Base-by-base conservation (phyloP, 2,888 invertebrate species). In the Acanthoscelides obtectus region DNA sequence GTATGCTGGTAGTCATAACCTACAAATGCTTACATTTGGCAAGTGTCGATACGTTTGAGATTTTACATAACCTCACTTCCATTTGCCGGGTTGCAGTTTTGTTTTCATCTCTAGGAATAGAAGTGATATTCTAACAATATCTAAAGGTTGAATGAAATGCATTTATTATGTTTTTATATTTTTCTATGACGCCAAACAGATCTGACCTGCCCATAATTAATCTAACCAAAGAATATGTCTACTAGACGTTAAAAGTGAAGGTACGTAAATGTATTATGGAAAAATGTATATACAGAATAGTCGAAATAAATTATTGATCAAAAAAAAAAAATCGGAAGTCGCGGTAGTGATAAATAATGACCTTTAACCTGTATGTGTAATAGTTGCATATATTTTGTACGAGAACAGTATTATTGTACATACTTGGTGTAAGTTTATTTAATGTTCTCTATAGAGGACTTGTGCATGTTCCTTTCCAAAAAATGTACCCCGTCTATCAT, bases 381-480 rank as follows among this genome's bases (percentile, higher is more conserved):
- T 76, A 74, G 72, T 72, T 73, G 73, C 73, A 75, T 77, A 78
- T 77, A 78, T 81, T 81, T 80, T 81, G 77, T 78, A 79, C 79
- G 79, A 80, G 78, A 81, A 77, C 81, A 81, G 82, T 81, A 82
- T 82, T 82, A 82, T 76, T 81, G 80, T 80, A 79, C 73, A 81
- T 80, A 73, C 68, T 76, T 72, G 76, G 76, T 78, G 77, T 79
- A 76, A 73, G 67, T 67, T 75, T 69, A 45, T 45, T 45, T 45
- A 68, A 70, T 73, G 69, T 73, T 69, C 69, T 69, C 71, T 45
- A 19, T 22, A 66, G 78, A 77, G 75, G 71, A 72, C 70, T 6
- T 69, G 70, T 73, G 73, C 69, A 78, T 77, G 79, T 80, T 79
- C 79, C 79, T 80, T 79, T 77, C 70, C 2, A 20, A 20, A 20